Conservation (phyloP, 1,140 invertebrate genomes). For the Teleogryllus occipitalis region DNA sequence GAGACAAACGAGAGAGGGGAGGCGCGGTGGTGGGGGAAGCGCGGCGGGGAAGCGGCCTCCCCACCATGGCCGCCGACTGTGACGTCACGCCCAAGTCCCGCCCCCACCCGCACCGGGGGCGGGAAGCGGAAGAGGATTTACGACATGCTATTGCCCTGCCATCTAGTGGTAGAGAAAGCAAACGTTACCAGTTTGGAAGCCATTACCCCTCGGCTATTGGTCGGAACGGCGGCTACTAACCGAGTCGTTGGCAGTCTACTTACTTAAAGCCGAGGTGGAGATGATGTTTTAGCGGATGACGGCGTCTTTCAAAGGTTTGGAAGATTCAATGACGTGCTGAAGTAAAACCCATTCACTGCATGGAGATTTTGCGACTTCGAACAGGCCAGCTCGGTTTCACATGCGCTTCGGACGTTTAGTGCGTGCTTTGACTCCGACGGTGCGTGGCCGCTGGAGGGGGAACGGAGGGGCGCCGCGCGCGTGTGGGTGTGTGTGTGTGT, state of each 20-base stretch:
- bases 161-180: conserved; percentile 21
- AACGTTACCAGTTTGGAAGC: conserved; percentile 19
- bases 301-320: too few relatives aligned
- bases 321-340: too few relatives aligned
- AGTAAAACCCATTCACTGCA: too few relatives aligned
- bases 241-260: conserved; percentile 12
- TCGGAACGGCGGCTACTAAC: conserved; percentile 11
- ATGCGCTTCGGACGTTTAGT: not conserved
- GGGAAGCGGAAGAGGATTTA: conserved; percentile 22
- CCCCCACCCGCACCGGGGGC: conserved; percentile 18
- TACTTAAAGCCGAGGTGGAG: conserved; percentile 3
- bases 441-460: not conserved
- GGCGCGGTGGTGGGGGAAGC: conserved; percentile 13
- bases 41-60: conserved; percentile 9
- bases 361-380: too few relatives aligned
- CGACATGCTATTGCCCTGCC: conserved; percentile 22
- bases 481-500: not conserved
- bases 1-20: not conserved
- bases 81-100: conserved; percentile 22
- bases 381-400: too few relatives aligned
- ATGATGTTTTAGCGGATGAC: not conserved
- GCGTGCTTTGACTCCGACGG: not conserved
- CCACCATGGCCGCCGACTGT: not conserved
- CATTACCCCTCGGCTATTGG: conserved; percentile 15
- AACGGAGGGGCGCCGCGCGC: not conserved